phyloP scores from a whole-genome alignment of 2,113 vertebrate genomes.

The Argyrosomus japonicus region DNA sequence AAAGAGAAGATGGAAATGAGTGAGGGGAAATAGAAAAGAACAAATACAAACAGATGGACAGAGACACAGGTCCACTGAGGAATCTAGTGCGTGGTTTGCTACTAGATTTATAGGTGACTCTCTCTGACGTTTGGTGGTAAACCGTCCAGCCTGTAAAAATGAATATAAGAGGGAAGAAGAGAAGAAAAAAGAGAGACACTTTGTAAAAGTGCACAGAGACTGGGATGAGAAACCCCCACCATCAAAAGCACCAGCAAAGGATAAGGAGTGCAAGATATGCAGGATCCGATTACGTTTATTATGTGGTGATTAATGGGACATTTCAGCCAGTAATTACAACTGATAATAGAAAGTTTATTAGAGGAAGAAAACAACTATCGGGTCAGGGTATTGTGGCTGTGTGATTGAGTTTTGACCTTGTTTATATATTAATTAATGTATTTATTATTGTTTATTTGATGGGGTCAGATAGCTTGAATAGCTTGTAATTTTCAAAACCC shows the following conservation, averaged over 20 bases:
- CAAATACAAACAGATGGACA: slow-evolving; percentile 89
- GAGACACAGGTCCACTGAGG: slow-evolving; percentile 99
- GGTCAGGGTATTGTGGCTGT: neutral
- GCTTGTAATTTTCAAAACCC: neutral
- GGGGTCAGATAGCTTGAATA: neutral
- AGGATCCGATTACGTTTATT: slow-evolving; percentile 7
- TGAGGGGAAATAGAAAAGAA: slow-evolving; percentile 84
- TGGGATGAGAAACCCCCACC: slow-evolving; percentile 79
- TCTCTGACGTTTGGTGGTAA: slow-evolving; percentile 99
- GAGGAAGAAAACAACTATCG: neutral
- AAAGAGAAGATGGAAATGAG: slow-evolving; percentile 66
- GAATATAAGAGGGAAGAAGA: slow-evolving; percentile 93
- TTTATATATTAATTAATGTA: neutral
- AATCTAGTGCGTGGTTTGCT: slow-evolving; percentile 99
- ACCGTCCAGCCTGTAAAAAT: slow-evolving; percentile 99
- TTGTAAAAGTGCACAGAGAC: slow-evolving; percentile 96
- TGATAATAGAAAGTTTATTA: neutral
- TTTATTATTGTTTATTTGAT: neutral
- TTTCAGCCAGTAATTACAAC: neutral
- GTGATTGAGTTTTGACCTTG: neutral
- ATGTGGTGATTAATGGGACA: slow-evolving; percentile 4
- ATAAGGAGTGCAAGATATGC: slow-evolving; percentile 81
- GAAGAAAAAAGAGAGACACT: slow-evolving; percentile 87
- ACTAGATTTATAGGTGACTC: slow-evolving; percentile 99
- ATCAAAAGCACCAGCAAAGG: slow-evolving; percentile 77